Evolutionary conservation across 2,888 invertebrate genomes (phyloP).

Genomic region (Cerastis leucographa): DNA sequence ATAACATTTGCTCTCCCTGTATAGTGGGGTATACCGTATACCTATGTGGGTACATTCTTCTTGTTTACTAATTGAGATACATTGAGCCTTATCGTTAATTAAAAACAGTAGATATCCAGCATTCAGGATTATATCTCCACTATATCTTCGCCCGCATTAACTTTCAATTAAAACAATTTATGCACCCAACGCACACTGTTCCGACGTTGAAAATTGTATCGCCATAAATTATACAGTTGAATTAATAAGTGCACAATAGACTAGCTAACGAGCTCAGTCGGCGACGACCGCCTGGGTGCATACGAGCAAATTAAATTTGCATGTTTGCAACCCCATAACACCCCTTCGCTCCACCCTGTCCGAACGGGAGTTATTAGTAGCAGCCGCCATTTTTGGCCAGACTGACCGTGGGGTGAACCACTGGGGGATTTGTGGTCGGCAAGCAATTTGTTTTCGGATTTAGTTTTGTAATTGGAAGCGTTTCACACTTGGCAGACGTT

Average conservation of each 20-base stretch:
- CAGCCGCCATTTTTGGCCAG: constrained; percentile 81
- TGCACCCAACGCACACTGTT: constrained; percentile 76
- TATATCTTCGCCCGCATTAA: constrained; percentile 83
- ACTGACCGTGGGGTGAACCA: constrained; percentile 68
- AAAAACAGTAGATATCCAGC: constrained; percentile 45
- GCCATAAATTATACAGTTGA: constrained; percentile 87
- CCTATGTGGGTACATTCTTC: constrained; percentile 40
- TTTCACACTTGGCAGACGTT: constrained; percentile 49
- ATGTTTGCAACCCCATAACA: constrained; percentile 85
- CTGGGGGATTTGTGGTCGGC: constrained; percentile 72
- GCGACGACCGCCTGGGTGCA: constrained; percentile 82
- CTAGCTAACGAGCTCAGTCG: constrained; percentile 83
- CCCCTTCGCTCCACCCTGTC: constrained; percentile 76
- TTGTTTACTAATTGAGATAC: constrained; percentile 31
- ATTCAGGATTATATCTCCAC: constrained; percentile 36
- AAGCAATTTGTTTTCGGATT: constrained; percentile 75
- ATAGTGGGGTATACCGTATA: background rate
- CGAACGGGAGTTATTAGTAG: constrained; percentile 71
- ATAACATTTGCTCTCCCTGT: background rate
- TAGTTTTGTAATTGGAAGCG: constrained; percentile 71
- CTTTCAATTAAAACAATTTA: constrained; percentile 88
- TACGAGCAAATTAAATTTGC: constrained; percentile 88
- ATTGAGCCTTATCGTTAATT: constrained; percentile 43
- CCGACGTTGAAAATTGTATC: constrained; percentile 74
- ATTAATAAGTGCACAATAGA: constrained; percentile 88